Evolutionary conservation across 2,797 vertebrate genomes (phyloP).

Genomic region (Aplochiton taeniatus): DNA sequence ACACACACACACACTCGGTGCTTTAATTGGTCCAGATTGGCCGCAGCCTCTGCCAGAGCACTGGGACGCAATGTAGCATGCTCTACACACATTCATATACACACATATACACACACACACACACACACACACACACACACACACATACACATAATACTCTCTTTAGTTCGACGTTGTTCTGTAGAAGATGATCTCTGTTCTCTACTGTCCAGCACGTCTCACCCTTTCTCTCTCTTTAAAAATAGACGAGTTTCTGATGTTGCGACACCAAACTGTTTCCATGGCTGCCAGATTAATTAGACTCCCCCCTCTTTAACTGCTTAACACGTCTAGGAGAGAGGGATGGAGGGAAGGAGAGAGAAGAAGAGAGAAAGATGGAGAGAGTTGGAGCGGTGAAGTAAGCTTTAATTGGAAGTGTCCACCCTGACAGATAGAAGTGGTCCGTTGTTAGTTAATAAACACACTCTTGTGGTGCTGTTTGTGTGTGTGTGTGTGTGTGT

Average conservation of each 20-base stretch:
- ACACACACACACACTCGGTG: conserved; percentile 16
- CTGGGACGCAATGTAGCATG: conserved; percentile 40
- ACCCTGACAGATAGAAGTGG: neutral
- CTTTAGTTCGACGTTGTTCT: neutral
- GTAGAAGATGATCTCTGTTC: neutral
- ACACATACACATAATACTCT: neutral
- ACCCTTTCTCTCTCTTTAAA: conserved; percentile 32
- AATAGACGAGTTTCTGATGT: conserved; percentile 44
- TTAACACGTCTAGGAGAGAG: conserved; percentile 29
- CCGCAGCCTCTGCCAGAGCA: conserved; percentile 40
- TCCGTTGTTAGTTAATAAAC: neutral
- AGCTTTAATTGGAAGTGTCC: neutral
- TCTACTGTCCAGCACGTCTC: conserved; percentile 25
- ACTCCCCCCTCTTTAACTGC: conserved; percentile 34
- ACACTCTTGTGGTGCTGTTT: conserved; percentile 6
- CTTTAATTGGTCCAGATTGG: conserved; percentile 67
- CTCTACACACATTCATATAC: neutral
- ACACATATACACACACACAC: neutral
- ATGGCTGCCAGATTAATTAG: conserved; percentile 63
- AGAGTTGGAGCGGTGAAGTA: neutral
- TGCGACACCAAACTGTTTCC: conserved; percentile 59
- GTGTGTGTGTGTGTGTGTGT: conserved; percentile 2
- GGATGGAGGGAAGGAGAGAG: neutral
- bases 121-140: conserved; percentile 1
- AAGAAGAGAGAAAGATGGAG: conserved; percentile 1